A percentile compares a stretch with the other conserved stretches of the same genome.
Evolutionary conservation across 2,113 vertebrate genomes (phyloP).

Genomic region (Tapirus terrestris): DNA sequence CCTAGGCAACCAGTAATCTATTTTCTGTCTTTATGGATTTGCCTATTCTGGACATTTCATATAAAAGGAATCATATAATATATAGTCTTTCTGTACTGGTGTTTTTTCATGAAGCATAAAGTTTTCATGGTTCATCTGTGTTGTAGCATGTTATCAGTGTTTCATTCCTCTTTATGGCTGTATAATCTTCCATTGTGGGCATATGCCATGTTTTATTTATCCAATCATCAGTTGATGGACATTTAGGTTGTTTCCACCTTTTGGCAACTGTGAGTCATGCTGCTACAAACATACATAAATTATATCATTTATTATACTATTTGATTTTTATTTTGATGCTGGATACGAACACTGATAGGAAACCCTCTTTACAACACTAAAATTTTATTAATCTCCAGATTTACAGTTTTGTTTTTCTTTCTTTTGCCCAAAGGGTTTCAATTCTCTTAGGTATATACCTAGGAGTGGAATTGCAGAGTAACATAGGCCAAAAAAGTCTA

Average conservation of each 20-base stretch:
- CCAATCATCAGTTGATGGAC: neutral
- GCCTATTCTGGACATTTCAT: neutral
- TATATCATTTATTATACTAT: neutral
- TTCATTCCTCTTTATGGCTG: neutral
- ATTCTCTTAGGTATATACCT: neutral
- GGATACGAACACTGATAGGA: neutral
- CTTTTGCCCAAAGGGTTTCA: neutral
- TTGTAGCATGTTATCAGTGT: neutral
- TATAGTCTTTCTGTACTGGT: neutral
- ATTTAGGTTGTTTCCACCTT: neutral
- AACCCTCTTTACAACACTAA: neutral
- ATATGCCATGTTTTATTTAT: neutral
- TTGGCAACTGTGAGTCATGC: neutral
- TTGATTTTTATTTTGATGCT: constrained; percentile 17
- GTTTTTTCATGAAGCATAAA: neutral
- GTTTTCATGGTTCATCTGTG: neutral
- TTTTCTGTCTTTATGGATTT: neutral
- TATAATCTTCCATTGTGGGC: neutral
- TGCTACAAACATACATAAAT: neutral
- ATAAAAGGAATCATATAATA: neutral
- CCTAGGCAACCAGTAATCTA: neutral
- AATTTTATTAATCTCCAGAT: neutral
- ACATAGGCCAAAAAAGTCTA: neutral
- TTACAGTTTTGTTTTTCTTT: neutral
- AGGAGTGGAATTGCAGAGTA: neutral